Evolutionary conservation across 2,113 vertebrate genomes (phyloP).

Genomic region (Rhinolophus ferrumequinum): DNA sequence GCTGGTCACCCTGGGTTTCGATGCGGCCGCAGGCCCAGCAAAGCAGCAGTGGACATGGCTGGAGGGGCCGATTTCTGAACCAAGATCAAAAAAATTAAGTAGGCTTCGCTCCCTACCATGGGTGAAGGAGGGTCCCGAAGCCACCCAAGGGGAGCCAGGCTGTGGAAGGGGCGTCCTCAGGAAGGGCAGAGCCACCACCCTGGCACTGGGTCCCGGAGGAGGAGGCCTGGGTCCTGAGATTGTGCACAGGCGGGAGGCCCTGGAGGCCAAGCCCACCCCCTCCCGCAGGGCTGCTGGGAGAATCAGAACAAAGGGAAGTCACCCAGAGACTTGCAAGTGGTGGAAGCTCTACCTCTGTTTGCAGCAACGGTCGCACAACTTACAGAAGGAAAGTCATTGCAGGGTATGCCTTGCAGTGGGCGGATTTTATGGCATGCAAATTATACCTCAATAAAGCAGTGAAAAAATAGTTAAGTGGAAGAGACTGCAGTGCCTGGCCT

Average conservation of each 20-base stretch:
- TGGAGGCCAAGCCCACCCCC: too few relatives aligned
- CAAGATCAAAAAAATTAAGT: slow-evolving; percentile 71
- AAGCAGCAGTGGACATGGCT: not conserved
- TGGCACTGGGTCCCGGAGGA: too few relatives aligned
- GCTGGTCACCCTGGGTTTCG: not conserved
- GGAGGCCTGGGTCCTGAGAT: too few relatives aligned
- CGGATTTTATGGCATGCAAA: not conserved
- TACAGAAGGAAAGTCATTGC: not conserved
- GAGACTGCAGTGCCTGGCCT: not conserved
- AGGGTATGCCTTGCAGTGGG: not conserved
- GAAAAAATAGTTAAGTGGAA: not conserved
- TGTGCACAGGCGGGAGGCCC: too few relatives aligned
- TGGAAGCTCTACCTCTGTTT: not conserved
- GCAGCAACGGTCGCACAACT: not conserved
- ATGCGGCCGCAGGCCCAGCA: not conserved
- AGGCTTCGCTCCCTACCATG: slow-evolving; percentile 32
- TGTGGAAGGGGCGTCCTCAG: not conserved
- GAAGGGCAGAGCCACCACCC: not conserved
- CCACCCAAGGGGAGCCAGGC: not conserved
- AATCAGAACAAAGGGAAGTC: too few relatives aligned
- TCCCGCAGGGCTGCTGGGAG: too few relatives aligned
- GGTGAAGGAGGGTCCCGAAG: not conserved
- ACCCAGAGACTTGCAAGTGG: too few relatives aligned
- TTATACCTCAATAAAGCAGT: not conserved
- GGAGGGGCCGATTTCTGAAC: slow-evolving; percentile 49